A percentile compares a stretch with the other conserved stretches of the same genome.
These are phyloP conservation scores for Caenorhabditis parvicauda DNA, from an alignment of 2,888 invertebrate genomes.

Conservation along the genomic window DNA sequence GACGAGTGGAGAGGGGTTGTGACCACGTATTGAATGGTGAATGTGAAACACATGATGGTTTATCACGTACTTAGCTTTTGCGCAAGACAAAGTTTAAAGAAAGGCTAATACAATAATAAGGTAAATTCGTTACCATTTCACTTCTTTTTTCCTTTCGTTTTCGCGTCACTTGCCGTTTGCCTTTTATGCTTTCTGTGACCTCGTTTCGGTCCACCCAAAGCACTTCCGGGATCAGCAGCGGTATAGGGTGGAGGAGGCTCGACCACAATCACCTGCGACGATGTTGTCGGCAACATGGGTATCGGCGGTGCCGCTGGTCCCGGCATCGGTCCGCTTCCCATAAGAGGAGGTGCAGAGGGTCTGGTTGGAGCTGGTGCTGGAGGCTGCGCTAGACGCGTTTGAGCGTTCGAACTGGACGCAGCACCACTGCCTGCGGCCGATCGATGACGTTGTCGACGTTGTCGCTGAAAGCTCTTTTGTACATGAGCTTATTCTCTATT, in stretches of 20 bases:
- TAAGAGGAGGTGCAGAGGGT: slow-evolving; percentile 16
- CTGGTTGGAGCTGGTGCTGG: slow-evolving; percentile 9
- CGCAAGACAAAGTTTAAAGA: no score
- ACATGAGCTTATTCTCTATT: not conserved
- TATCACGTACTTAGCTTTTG: no score
- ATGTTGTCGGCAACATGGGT: slow-evolving; percentile 13
- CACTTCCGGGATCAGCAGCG: slow-evolving; percentile 37
- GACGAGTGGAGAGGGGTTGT: no score
- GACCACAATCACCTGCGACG: slow-evolving; percentile 43
- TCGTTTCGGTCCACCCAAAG: slow-evolving; percentile 42
- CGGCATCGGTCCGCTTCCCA: slow-evolving; percentile 8
- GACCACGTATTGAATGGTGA: no score
- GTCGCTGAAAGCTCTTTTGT: slow-evolving; percentile 19
- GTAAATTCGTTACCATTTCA: no score
- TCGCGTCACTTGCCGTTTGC: slow-evolving; percentile 38
- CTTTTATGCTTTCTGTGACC: slow-evolving; percentile 49
- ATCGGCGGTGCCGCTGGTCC: slow-evolving; percentile 15
- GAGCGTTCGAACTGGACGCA: not conserved
- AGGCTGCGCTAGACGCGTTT: not conserved
- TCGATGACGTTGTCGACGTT: slow-evolving; percentile 37
- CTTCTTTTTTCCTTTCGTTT: no score
- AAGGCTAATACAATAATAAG: no score
- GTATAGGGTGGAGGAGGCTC: slow-evolving; percentile 51
- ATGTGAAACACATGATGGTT: no score
- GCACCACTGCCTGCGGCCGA: slow-evolving; percentile 29